Evolutionary conservation across 1,140 invertebrate species (phyloP).

Genomic region (Lamellibrachia luymesi): DNA sequence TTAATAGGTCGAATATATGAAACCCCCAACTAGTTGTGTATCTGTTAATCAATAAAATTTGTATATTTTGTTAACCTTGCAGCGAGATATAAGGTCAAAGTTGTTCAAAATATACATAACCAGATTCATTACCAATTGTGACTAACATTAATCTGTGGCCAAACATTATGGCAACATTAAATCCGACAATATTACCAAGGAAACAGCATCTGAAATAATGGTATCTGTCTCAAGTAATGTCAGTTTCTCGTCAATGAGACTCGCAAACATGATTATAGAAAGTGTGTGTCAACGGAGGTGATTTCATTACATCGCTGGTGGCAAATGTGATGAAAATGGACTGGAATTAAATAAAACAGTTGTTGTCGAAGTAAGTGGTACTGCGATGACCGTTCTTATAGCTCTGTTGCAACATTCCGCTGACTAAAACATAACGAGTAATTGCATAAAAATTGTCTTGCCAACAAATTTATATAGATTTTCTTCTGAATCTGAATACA

Average conservation of each 20-base stretch:
- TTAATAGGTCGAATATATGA: too few species aligned
- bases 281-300: background rate
- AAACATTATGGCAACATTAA: background rate
- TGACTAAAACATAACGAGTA: background rate
- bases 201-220: background rate
- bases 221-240: background rate
- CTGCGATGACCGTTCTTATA: background rate
- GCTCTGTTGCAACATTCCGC: background rate
- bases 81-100: too few species aligned
- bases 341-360: background rate
- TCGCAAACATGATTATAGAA: background rate
- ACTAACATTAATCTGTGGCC: conserved; percentile 11
- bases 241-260: background rate
- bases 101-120: background rate
- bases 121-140: background rate
- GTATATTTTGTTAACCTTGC: too few species aligned
- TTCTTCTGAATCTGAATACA: too few species aligned
- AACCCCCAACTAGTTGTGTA: too few species aligned
- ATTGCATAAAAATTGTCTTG: background rate
- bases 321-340: background rate
- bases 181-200: background rate
- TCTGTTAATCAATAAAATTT: too few species aligned
- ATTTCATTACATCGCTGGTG: background rate
- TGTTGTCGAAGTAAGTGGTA: background rate
- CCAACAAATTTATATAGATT: too few species aligned